Evolutionary conservation across 1,140 invertebrate genomes (phyloP), one percentile per base, ranked within the genome.

Genomic region (Drosophila gunungcola): DNA sequence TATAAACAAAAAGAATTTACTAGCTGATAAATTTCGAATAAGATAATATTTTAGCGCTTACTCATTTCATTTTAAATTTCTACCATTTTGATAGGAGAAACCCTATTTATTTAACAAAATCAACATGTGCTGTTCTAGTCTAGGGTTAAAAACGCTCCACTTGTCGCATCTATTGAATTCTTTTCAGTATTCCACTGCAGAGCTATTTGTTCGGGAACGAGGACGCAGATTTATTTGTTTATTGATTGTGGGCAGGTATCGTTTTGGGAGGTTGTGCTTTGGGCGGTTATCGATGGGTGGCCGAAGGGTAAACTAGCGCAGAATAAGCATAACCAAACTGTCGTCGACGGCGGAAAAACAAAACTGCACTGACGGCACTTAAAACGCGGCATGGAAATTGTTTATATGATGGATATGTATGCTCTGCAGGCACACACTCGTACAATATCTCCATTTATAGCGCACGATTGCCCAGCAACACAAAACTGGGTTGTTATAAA

Each of bases 171-270:
- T 16, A 39, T 46, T 46, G 10, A 46, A 41, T 52, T 46, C 45
- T 27, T 11, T 49, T 48, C n/a, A 27, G 43, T 36, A 36, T 16
- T 46, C n/a, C 55, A 76, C 61, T 68, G 55, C 43, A 4, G 2
- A 4, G 2, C 42, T 38, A 38, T 62, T 39, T 63, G 32, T 64
- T 49, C 51, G 60, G 56, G 52, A 76, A 63, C 27, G 64, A 48
- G 80, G 60, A 29, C 62, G 64, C 63, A 73, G 79, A 82, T 78
- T 83, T 81, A 80, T 81, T 81, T 82, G 74, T 78, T 83, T 83
- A 82, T 82, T 83, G 80, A 83, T 83, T 82, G 69, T 34, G 49
- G 63, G 49, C 63, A 68, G 60, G 75, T 55, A 68, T 69, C 25
- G 48, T 38, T 62, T 39, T 49, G 55, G 11, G 10, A 34, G 58